Evolutionary conservation across 2,888 invertebrate genomes (phyloP), one percentile per base, ranked within the genome.

Genomic region (Archaeoteleia sp.): DNA sequence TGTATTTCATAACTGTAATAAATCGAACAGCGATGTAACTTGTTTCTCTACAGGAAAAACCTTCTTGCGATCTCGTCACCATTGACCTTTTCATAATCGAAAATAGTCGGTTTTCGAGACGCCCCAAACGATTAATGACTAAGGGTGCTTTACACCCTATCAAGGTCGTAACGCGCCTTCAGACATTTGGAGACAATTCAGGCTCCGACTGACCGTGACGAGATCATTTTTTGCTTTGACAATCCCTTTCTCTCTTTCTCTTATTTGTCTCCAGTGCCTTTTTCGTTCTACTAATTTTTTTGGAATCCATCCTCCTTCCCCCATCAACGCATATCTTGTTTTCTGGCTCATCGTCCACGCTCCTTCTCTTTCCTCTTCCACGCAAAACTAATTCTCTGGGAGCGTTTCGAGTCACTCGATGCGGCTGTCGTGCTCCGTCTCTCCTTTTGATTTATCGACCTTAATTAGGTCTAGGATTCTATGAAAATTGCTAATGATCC

Each of bases 381-480:
- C 68, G 68, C 73, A 72, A 69, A 65, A 61, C 68, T 67, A 67
- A 70, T 72, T 73, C 73, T 66, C 70, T 53, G 48, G 65, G 51
- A 69, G 61, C 67, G 60, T 58, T 70, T 72, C 70, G 61, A 73
- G 70, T 72, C 67, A 61, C 63, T 58, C 65, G 71, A 72, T 71
- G 69, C 66, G 66, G 35, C 71, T 70, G 72, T 72, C 75, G 67
- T 61, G 66, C 69, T n/a, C n/a, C 61, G 70, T 67, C 71, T 72
- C 70, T 54, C 30, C 51, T 70, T 77, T 80, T 80, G 81, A 81
- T 82, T 80, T 79, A 80, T 82, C 74, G 76, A 73, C 70, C 72
- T 72, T 81, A 78, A 81, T 80, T 78, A 80, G 77, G 65, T 72
- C 75, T 70, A 72, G 75, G 73, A 77, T 77, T 75, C 77, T 72